Evolutionary conservation across 2,888 invertebrate species (phyloP).

Genomic region (Hedya salicella): DNA sequence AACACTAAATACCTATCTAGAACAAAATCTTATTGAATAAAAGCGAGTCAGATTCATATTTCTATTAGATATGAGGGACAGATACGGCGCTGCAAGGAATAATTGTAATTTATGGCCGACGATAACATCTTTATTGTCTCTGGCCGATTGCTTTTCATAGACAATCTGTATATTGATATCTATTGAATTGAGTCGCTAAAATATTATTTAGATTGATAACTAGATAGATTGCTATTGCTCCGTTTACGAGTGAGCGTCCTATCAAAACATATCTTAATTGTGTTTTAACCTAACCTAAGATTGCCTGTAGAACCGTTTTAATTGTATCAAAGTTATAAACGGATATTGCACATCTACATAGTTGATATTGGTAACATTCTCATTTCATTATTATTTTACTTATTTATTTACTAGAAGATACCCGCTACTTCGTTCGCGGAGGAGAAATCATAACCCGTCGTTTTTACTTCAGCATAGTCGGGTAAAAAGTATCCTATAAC

Average conservation of each 20-base stretch:
- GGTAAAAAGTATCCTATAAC: too few relatives aligned
- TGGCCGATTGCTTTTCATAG: conserved; percentile 60
- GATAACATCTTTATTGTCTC: conserved; percentile 74
- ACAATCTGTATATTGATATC: conserved; percentile 49
- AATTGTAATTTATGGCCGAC: conserved; percentile 69
- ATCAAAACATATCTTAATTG: conserved; percentile 22
- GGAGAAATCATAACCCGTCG: too few relatives aligned
- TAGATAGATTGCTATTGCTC: conserved; percentile 2
- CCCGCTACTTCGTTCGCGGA: too few relatives aligned
- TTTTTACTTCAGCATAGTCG: too few relatives aligned
- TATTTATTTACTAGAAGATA: too few relatives aligned
- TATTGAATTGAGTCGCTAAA: conserved; percentile 36
- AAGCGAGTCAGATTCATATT: conserved; percentile 70
- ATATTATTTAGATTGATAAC: conserved; percentile 34
- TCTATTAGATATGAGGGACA: conserved; percentile 74
- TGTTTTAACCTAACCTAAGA: not conserved
- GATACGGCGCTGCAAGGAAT: conserved; percentile 56
- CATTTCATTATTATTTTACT: too few relatives aligned
- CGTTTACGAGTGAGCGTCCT: not conserved
- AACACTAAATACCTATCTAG: not conserved
- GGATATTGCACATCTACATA: too few relatives aligned
- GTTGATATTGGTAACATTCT: too few relatives aligned
- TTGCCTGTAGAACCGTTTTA: not conserved
- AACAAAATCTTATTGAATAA: conserved; percentile 69
- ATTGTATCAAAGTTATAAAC: conserved; percentile 5